Evolutionary conservation across 2,113 vertebrate species (phyloP).

Genomic region (Scartelaos histophorus): DNA sequence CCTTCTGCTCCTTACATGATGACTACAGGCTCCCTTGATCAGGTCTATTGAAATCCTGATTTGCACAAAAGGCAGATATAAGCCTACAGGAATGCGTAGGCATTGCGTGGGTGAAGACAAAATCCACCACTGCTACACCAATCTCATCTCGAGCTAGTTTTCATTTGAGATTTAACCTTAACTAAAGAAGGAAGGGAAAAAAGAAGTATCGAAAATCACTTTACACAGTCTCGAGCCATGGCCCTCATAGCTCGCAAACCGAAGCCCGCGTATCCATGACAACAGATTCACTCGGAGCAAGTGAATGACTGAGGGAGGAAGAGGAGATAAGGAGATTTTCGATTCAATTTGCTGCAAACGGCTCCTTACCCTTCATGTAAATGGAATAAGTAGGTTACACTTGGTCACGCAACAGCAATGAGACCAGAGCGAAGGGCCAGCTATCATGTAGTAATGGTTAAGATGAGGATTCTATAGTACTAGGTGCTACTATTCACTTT

Average conservation of each 20-base stretch:
- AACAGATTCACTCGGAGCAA: conserved; percentile 67
- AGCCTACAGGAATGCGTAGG: conserved; percentile 49
- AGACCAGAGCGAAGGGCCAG: conserved; percentile 9
- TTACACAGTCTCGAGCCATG: conserved; percentile 43
- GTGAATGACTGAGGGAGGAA: conserved; percentile 60
- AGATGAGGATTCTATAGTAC: conserved; percentile 12
- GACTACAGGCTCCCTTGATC: conserved; percentile 43
- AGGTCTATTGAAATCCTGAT: conserved; percentile 49
- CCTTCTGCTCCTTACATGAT: conserved; percentile 19
- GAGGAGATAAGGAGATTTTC: conserved; percentile 66
- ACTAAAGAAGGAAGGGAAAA: conserved; percentile 25
- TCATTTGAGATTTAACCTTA: conserved; percentile 50
- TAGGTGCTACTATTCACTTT: conserved; percentile 1
- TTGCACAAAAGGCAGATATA: conserved; percentile 52
- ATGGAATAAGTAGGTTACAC: conserved; percentile 63
- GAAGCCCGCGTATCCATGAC: conserved; percentile 74
- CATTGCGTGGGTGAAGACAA: conserved; percentile 51
- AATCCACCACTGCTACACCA: conserved; percentile 32
- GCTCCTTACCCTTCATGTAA: conserved; percentile 59
- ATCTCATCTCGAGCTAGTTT: conserved; percentile 51
- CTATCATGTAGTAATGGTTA: conserved; percentile 38
- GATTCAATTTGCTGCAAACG: conserved; percentile 66
- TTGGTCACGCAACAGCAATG: conserved; percentile 27
- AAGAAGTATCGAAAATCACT: conserved; percentile 61
- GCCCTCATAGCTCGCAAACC: conserved; percentile 54